Evolutionary conservation across 2,888 invertebrate genomes (phyloP).

Genomic region (Ernsta delagoae): DNA sequence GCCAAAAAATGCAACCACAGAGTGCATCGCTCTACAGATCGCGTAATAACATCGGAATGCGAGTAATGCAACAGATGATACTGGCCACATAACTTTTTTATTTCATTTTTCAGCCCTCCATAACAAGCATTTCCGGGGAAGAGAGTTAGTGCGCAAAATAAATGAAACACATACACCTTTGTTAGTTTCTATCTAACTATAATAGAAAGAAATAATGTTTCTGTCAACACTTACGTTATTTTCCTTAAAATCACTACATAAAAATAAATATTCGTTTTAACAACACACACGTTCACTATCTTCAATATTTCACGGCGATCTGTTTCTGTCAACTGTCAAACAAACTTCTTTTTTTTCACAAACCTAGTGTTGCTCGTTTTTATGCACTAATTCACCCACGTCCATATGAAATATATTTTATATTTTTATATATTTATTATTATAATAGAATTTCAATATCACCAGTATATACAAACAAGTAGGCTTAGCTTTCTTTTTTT

Average conservation of each 20-base stretch:
- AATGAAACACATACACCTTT: conserved; percentile 26
- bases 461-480: too few relatives aligned
- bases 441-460: too few relatives aligned
- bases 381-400: neutral
- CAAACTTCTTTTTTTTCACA: conserved; percentile 57
- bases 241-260: conserved; percentile 70
- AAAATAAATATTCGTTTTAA: conserved; percentile 68
- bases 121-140: conserved; percentile 70
- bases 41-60: conserved; percentile 79
- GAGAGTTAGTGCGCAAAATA: conserved; percentile 41
- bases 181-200: conserved; percentile 40
- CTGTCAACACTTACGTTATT: conserved; percentile 73
- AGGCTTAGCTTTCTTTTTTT: too few relatives aligned
- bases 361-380: conserved; percentile 57
- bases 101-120: conserved; percentile 62
- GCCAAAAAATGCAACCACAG: conserved; percentile 53
- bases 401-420: too few relatives aligned
- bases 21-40: conserved; percentile 51
- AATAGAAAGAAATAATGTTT: conserved; percentile 54
- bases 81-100: conserved; percentile 70
- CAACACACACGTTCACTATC: conserved; percentile 77
- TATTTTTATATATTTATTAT: neutral
- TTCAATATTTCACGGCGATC: conserved; percentile 69
- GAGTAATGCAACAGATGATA: conserved; percentile 66
- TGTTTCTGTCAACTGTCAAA: too few relatives aligned